A percentile compares a stretch with the other conserved stretches of the same genome.
Evolutionary conservation across 2,113 vertebrate species (phyloP).

Genomic region (Chloroceryle aenea): DNA sequence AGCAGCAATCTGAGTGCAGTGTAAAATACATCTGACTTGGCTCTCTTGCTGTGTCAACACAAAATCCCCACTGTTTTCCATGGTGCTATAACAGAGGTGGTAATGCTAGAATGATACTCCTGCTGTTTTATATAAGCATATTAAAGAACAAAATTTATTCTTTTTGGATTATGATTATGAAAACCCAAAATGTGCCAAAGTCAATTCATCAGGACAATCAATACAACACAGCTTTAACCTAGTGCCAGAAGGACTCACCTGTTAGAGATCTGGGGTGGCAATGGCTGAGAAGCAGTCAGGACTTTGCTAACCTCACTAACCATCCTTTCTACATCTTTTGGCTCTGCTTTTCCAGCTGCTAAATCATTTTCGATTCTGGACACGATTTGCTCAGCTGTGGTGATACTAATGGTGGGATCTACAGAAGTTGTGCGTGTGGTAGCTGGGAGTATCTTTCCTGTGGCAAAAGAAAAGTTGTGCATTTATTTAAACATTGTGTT

Average conservation of each 20-base stretch:
- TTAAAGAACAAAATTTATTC: not conserved
- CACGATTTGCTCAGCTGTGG: constrained; percentile 79
- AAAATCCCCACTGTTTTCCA: not conserved
- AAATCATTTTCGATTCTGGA: constrained; percentile 78
- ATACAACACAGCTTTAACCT: not conserved
- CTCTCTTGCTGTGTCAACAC: not conserved
- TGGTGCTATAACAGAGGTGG: not conserved
- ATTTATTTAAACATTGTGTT: not conserved
- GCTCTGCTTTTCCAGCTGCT: constrained; percentile 73
- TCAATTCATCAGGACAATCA: not conserved
- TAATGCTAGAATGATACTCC: not conserved
- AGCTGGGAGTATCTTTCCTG: constrained; percentile 43
- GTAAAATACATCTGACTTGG: not conserved
- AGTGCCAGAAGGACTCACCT: constrained; percentile 75
- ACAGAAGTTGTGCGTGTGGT: not conserved
- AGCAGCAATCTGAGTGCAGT: not conserved
- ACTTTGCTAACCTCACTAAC: constrained; percentile 81
- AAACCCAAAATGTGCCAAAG: not conserved
- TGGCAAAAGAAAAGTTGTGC: constrained; percentile 16
- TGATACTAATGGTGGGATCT: constrained; percentile 40
- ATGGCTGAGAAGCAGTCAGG: constrained; percentile 69
- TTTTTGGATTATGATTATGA: not conserved
- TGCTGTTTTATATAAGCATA: not conserved
- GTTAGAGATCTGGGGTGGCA: constrained; percentile 79
- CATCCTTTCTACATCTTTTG: constrained; percentile 65